Conservation (phyloP, 2,888 invertebrate species). For the Lymantria monacha region DNA sequence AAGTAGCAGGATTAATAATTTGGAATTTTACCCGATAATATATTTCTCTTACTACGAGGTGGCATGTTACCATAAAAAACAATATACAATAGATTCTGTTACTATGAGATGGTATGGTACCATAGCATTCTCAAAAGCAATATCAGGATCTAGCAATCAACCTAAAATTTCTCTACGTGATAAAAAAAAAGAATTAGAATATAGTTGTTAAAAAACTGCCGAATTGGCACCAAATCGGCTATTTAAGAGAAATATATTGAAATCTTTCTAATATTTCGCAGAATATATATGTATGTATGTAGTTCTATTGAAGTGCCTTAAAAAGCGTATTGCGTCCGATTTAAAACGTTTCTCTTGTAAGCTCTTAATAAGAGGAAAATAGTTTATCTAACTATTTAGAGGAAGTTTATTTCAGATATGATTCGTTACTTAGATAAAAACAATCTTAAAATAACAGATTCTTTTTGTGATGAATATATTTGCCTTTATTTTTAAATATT, state of each 20-base stretch:
- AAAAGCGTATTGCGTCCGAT: conserved; percentile 16
- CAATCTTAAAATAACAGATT: too few relatives aligned
- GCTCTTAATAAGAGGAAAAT: conserved; percentile 29
- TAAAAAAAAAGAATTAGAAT: not conserved
- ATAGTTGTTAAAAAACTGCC: conserved; percentile 17
- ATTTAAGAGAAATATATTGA: conserved; percentile 36
- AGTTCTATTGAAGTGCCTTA: conserved; percentile 5
- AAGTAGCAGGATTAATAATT: too few relatives aligned
- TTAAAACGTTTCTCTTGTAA: conserved; percentile 38
- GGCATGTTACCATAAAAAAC: too few relatives aligned
- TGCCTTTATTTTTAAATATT: too few relatives aligned
- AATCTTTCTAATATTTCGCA: conserved; percentile 31
- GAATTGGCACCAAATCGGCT: conserved; percentile 32
- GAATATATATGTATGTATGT: conserved; percentile 15
- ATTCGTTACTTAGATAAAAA: too few relatives aligned
- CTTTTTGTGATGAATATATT: too few relatives aligned
- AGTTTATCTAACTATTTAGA: conserved; percentile 22
- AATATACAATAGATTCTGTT: too few relatives aligned
- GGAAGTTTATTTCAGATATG: not conserved
- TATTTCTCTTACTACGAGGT: too few relatives aligned
- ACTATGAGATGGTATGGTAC: too few relatives aligned
- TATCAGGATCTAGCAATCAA: too few relatives aligned
- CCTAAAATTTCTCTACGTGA: not conserved
- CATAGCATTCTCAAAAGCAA: too few relatives aligned
- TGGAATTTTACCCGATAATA: too few relatives aligned